Conservation (phyloP, 2,888 invertebrate species). For the Neocrepidodera transversa region DNA sequence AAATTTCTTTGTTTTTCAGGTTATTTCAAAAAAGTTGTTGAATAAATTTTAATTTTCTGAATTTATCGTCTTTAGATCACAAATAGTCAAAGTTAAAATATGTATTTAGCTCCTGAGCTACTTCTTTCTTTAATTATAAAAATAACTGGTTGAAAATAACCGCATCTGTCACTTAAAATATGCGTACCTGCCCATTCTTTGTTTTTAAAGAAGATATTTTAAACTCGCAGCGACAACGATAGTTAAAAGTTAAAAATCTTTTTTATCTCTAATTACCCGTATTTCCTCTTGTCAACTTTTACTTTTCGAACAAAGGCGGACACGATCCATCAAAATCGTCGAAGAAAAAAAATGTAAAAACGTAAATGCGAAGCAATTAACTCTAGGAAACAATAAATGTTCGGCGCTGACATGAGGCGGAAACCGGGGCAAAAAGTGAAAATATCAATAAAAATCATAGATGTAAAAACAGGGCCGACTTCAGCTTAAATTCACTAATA, state of each 20-base stretch:
- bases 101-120: no score
- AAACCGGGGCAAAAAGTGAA: not conserved
- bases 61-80: not conserved
- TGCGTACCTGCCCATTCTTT: not conserved
- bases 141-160: not conserved
- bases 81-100: no score
- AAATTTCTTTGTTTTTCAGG: no score
- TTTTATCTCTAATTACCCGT: conserved; percentile 2
- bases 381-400: not conserved
- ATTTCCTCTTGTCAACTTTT: conserved; percentile 9
- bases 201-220: not conserved
- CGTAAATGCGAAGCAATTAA: not conserved
- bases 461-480: no score
- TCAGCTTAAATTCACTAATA: no score
- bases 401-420: not conserved
- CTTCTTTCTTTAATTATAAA: not conserved
- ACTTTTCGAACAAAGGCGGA: conserved; percentile 1
- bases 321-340: not conserved
- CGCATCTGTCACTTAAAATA: conserved; percentile 1
- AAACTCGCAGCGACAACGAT: not conserved
- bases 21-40: no score
- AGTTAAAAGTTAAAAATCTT: not conserved
- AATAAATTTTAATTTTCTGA: no score
- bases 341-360: not conserved
- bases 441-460: not conserved